phyloP scores from a whole-genome alignment of 2,888 invertebrate genomes.

The Diarsia rubi region DNA sequence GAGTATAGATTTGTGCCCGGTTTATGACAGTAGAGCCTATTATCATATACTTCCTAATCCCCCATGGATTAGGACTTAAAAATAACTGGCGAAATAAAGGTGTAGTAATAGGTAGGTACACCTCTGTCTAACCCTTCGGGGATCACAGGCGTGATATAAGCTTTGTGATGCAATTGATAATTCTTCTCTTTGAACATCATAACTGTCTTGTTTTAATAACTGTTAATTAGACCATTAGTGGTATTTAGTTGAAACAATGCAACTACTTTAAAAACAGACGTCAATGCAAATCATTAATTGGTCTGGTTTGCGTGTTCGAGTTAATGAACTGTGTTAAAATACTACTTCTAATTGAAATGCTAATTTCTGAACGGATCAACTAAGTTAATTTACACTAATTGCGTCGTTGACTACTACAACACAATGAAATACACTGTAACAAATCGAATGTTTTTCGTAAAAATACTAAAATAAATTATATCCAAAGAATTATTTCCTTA shows the following conservation, averaged over 20 bases:
- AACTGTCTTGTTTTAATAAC: conserved; percentile 18
- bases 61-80: too few species aligned
- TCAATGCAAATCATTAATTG: conserved; percentile 28
- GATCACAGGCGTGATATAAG: too few species aligned
- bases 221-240: conserved; percentile 19
- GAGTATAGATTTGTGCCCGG: too few species aligned
- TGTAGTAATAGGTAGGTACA: too few species aligned
- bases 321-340: neutral
- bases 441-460: neutral
- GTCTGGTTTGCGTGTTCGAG: neutral
- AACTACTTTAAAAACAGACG: neutral
- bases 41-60: too few species aligned
- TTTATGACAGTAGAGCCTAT: too few species aligned
- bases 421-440: neutral
- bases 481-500: neutral
- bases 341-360: conserved; percentile 1
- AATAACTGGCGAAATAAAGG: too few species aligned
- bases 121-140: too few species aligned
- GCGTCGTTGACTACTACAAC: neutral
- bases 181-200: conserved; percentile 25
- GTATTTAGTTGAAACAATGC: conserved; percentile 12
- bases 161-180: neutral
- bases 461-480: neutral
- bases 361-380: neutral
- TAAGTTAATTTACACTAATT: neutral